Percentiles rank a stretch among this genome's conserved stretches.
These are phyloP conservation scores for Ictidomys tridecemlineatus DNA, from an alignment of 2,113 vertebrate species.

Conservation along the genomic window DNA sequence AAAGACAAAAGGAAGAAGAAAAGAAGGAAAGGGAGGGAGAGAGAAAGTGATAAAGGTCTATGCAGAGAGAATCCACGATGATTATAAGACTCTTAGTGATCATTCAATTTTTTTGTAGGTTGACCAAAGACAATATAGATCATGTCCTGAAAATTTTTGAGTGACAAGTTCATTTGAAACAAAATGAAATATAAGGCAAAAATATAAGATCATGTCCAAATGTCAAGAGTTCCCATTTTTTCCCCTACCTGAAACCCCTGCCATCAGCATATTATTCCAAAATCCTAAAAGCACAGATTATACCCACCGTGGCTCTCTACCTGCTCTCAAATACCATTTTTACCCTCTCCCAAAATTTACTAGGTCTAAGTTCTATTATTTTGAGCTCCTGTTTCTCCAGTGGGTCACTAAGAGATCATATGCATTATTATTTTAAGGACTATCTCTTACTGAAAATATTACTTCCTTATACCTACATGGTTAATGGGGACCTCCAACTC, in stretches of 20 bases:
- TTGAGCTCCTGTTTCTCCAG: background rate
- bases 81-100: background rate
- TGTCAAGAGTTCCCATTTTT: background rate
- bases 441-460: background rate
- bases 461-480: background rate
- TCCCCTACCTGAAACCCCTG: background rate
- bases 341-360: background rate
- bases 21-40: background rate
- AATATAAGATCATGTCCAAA: background rate
- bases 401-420: background rate
- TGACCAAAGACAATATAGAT: background rate
- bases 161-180: background rate
- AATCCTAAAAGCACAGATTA: background rate
- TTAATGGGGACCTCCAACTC: background rate
- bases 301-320: background rate
- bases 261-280: background rate
- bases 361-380: background rate
- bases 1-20: no score
- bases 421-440: background rate
- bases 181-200: constrained; percentile 14
- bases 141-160: background rate
- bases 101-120: background rate
- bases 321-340: background rate
- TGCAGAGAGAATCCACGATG: background rate
- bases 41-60: background rate